Base-by-base conservation (phyloP, 2,888 invertebrate species). In the Eustalomyia histrio region DNA sequence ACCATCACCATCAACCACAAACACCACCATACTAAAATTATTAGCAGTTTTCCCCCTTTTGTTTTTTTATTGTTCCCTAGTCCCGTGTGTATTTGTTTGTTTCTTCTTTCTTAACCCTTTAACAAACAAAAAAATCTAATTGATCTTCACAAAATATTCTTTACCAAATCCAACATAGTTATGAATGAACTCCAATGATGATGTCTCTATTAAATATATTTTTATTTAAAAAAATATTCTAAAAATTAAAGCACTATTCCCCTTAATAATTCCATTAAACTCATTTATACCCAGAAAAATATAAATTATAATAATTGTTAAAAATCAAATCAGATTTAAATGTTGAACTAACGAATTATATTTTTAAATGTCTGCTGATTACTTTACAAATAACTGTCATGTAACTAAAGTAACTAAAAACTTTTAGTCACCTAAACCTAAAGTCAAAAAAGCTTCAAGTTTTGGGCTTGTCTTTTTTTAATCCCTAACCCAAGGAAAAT, bases 1-100 rank as follows among this genome's bases (percentile, higher is more conserved):
- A 74, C 69, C 81, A 81, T 74, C 65, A 81, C 65, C 73, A 76
- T 65, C 73, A 76, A 73, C 53, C 71, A 72, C 53, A n/a, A n/a
- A n/a, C 58, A 67, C 52, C 43, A 50, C 75, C 80, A 80, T 81
- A 74, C 39, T 81, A 78, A 74, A 74, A 52, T 78, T 74, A 74
- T 57, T 64, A 78, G 78, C 74, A 78, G 73, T 60, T 68, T 64
- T n/a, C n/a, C n/a, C n/a, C n/a, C n/a, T n/a, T n/a, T 18, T 72
- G 53, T n/a, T n/a, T n/a, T 53, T 12, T 75, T 33, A 50, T 17
- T 7, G n/a, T 29, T 47, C 17, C 21, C 16, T 17, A n/a, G 1
- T 17, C 35, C 3, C 35, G 2, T 16, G 1, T 21, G 16, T 16
- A 43, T 61, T 39, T 35, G n/a, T 33, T 60, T 29, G 17, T 17